Evolutionary conservation across 2,888 invertebrate species (phyloP).

Genomic region (Morpho deidamia): DNA sequence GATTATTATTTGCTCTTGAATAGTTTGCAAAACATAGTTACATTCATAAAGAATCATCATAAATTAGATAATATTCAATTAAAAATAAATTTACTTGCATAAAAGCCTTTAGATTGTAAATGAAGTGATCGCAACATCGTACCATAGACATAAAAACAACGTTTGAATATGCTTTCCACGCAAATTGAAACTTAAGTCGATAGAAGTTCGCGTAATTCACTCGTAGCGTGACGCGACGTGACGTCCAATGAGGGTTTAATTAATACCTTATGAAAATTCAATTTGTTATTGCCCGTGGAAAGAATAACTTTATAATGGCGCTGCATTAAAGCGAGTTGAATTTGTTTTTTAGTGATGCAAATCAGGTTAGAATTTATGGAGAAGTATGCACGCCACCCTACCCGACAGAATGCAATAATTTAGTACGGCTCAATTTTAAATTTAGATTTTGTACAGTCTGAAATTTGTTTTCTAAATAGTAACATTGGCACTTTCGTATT

Average conservation of each 20-base stretch:
- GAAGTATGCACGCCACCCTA: neutral
- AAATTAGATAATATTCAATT: too few relatives aligned
- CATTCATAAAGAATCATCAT: too few relatives aligned
- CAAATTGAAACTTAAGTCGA: constrained; percentile 21
- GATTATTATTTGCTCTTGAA: too few relatives aligned
- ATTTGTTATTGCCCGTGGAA: constrained; percentile 24
- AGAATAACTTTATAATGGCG: constrained; percentile 20
- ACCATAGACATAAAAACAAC: neutral
- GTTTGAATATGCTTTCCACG: constrained; percentile 11
- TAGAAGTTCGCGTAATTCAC: constrained; percentile 23
- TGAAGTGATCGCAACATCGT: too few relatives aligned
- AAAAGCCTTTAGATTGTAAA: too few relatives aligned
- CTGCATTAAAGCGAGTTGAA: constrained; percentile 8
- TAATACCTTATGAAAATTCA: constrained; percentile 20
- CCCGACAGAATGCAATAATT: constrained; percentile 1
- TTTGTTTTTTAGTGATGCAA: constrained; percentile 10
- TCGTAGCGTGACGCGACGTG: constrained; percentile 24
- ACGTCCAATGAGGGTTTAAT: constrained; percentile 18
- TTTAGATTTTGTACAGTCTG: too few relatives aligned
- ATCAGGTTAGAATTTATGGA: constrained; percentile 11
- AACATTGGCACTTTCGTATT: too few relatives aligned
- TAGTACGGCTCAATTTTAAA: too few relatives aligned
- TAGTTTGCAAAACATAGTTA: too few relatives aligned
- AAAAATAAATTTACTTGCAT: too few relatives aligned
- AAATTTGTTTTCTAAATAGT: too few relatives aligned